Percentiles rank a stretch among this genome's conserved stretches.
These are phyloP conservation scores for Eptesicus fuscus DNA, from an alignment of 2,113 vertebrate species.

Conservation along the genomic window DNA sequence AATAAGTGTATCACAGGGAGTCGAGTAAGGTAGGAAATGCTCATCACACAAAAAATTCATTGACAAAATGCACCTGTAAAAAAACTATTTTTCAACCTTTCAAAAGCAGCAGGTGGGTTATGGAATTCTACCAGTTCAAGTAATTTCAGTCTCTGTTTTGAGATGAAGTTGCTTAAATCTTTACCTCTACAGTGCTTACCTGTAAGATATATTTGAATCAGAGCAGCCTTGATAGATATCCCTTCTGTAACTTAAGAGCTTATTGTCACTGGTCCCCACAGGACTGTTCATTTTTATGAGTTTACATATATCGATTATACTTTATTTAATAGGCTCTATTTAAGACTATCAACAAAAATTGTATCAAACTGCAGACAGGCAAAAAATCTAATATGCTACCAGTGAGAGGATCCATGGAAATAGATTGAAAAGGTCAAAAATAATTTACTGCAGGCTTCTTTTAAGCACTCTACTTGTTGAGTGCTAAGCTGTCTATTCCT, in stretches of 20 bases:
- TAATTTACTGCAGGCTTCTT: conserved; percentile 35
- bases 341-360: conserved; percentile 45
- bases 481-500: neutral
- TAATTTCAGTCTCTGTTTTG: conserved; percentile 53
- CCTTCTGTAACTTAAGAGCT: conserved; percentile 6
- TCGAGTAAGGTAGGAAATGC: conserved; percentile 33
- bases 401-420: neutral
- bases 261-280: neutral
- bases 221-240: neutral
- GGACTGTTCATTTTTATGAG: conserved; percentile 36
- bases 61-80: conserved; percentile 17
- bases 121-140: conserved; percentile 42
- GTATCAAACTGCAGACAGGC: conserved; percentile 34
- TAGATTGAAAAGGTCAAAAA: conserved; percentile 47
- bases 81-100: conserved; percentile 57
- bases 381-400: conserved; percentile 1
- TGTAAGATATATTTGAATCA: conserved; percentile 39
- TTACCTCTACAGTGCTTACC: conserved; percentile 17
- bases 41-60: conserved; percentile 43
- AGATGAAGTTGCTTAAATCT: conserved; percentile 66
- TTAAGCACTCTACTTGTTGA: neutral
- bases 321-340: conserved; percentile 40
- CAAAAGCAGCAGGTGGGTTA: conserved; percentile 59
- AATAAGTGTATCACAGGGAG: conserved; percentile 42
- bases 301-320: neutral